Conservation (phyloP, 2,113 vertebrate genomes). For the Axis porcinus region DNA sequence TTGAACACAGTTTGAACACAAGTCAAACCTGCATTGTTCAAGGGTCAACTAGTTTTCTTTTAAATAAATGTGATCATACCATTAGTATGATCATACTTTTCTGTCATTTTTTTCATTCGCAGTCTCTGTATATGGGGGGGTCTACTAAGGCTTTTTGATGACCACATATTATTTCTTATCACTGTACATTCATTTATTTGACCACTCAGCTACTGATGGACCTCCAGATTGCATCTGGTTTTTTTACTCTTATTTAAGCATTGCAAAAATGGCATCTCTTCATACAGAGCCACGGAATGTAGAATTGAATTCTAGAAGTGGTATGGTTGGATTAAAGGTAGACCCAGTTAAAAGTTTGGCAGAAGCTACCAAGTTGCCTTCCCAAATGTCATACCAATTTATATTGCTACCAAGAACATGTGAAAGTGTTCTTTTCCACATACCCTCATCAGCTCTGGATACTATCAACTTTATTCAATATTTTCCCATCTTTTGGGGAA, state of each 20-base stretch:
- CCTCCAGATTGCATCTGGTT: background rate
- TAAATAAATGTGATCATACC: background rate
- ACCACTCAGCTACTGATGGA: background rate
- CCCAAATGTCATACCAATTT: background rate
- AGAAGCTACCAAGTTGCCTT: background rate
- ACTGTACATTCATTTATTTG: background rate
- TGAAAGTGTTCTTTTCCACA: background rate
- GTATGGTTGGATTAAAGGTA: background rate
- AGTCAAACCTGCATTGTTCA: background rate
- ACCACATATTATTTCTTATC: background rate
- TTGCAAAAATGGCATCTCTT: background rate
- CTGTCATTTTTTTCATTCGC: background rate
- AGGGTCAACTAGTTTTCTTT: background rate
- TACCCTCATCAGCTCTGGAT: background rate
- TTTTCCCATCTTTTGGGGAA: background rate
- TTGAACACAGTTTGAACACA: background rate
- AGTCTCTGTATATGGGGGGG: background rate
- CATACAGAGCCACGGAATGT: background rate
- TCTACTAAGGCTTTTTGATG: background rate
- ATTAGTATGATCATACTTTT: background rate
- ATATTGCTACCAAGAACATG: background rate
- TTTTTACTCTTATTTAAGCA: background rate
- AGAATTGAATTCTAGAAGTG: background rate
- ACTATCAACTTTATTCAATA: background rate
- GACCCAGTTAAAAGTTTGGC: background rate